Percentiles rank a stretch among this genome's conserved stretches.
Evolutionary conservation across 2,888 invertebrate genomes (phyloP).

Genomic region (Pyrrhosoma nymphula): DNA sequence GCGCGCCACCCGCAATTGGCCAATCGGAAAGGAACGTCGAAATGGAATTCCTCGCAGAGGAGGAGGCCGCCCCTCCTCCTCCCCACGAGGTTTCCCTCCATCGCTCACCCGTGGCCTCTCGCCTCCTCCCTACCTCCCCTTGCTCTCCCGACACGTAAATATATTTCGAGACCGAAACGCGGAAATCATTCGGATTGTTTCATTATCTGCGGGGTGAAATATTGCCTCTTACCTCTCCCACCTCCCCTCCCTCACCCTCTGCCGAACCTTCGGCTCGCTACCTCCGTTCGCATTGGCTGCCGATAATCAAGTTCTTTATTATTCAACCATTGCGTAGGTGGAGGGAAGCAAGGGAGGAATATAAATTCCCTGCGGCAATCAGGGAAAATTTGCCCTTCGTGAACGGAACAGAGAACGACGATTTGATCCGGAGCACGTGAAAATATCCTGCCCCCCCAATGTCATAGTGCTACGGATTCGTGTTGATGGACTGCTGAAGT

Average conservation of each 20-base stretch:
- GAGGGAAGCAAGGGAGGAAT: background rate
- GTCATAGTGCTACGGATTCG: background rate
- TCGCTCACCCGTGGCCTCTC: background rate
- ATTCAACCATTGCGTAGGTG: constrained; percentile 14
- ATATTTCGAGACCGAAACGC: constrained; percentile 36
- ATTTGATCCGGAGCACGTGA: background rate
- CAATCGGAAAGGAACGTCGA: constrained; percentile 45
- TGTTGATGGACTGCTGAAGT: background rate
- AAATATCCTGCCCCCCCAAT: background rate
- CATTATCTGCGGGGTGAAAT: constrained; percentile 26
- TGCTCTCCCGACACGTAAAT: constrained; percentile 19
- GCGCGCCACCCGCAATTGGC: constrained; percentile 2
- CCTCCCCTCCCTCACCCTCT: background rate
- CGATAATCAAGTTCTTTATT: constrained; percentile 39
- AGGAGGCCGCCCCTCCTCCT: no score
- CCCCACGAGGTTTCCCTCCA: background rate
- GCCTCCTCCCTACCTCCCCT: background rate
- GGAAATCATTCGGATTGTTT: constrained; percentile 39
- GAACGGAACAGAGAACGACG: background rate
- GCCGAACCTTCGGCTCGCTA: background rate
- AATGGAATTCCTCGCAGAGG: background rate
- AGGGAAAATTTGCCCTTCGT: constrained; percentile 13
- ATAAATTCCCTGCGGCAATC: constrained; percentile 18
- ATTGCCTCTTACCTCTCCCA: background rate
- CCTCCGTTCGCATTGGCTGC: constrained; percentile 21